phyloP scores from a whole-genome alignment of 2,797 vertebrate species.

The Protonibea diacanthus region DNA sequence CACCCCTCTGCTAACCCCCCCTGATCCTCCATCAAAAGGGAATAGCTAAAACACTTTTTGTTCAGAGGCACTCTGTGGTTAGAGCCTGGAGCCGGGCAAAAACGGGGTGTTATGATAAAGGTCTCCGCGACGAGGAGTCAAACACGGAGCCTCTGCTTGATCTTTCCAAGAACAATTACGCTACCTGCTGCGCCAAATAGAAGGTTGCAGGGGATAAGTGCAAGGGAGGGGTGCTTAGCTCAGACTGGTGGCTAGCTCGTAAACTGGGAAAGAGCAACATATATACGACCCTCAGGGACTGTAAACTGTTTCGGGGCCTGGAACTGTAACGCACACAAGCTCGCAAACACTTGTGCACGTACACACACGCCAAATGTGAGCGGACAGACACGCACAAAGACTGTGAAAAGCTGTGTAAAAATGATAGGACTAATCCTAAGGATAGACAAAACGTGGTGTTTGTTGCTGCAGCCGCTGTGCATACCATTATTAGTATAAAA shows the following conservation, averaged over 20 bases:
- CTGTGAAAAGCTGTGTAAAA: conserved; percentile 22
- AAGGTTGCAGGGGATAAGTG: conserved; percentile 74
- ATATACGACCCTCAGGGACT: conserved; percentile 64
- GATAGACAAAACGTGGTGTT: conserved; percentile 2
- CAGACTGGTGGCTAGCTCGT: conserved; percentile 69
- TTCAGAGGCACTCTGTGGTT: conserved; percentile 67
- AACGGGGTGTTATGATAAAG: conserved; percentile 71
- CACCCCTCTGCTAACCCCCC: not conserved
- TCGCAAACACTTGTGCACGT: conserved; percentile 4
- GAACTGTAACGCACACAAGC: conserved; percentile 43
- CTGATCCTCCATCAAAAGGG: conserved; percentile 51
- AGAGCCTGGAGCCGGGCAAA: conserved; percentile 55
- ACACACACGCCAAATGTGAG: not conserved
- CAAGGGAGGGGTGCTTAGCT: conserved; percentile 49
- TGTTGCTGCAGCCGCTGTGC: conserved; percentile 14
- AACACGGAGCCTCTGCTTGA: conserved; percentile 69
- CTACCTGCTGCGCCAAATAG: conserved; percentile 78
- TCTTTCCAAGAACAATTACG: conserved; percentile 74
- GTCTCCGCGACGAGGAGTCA: conserved; percentile 63
- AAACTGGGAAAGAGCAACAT: conserved; percentile 68
- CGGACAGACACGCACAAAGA: not conserved
- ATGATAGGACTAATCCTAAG: conserved; percentile 17
- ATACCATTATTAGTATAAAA: conserved; percentile 23
- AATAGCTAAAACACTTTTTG: conserved; percentile 66
- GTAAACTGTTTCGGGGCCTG: conserved; percentile 54